A percentile compares a stretch with the other conserved stretches of the same genome.
Conservation (phyloP, 2,113 vertebrate species). For the Dicrurus megarhynchus region DNA sequence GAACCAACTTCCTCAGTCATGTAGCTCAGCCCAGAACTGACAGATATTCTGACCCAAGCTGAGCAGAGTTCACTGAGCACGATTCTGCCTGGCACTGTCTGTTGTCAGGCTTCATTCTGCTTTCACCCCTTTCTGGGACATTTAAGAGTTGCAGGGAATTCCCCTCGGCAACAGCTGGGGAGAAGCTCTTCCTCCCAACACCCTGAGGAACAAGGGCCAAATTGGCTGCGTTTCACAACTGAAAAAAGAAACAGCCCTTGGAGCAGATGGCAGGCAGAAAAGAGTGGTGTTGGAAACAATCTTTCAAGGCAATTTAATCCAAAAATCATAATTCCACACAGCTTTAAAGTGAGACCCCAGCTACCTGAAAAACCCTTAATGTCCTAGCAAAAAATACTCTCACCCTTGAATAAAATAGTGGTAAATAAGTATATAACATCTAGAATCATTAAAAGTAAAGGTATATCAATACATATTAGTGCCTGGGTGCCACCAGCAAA, state of each 20-base stretch:
- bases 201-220: slow-evolving; percentile 42
- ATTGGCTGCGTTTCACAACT: slow-evolving; percentile 43
- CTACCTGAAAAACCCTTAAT: not conserved
- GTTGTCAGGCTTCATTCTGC: slow-evolving; percentile 38
- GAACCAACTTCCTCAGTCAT: not conserved
- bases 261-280: slow-evolving; percentile 54
- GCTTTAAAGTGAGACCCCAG: not conserved
- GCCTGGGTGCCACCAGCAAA: not conserved
- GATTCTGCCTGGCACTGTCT: not conserved
- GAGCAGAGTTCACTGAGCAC: slow-evolving; percentile 41
- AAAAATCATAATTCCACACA: not conserved
- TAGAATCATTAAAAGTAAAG: not conserved
- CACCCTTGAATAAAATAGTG: not conserved
- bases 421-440: not conserved
- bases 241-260: slow-evolving; percentile 54
- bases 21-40: not conserved
- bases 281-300: slow-evolving; percentile 23
- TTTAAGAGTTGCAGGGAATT: slow-evolving; percentile 27
- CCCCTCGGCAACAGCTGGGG: slow-evolving; percentile 31
- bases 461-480: not conserved
- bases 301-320: slow-evolving; percentile 29
- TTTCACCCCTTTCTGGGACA: slow-evolving; percentile 18
- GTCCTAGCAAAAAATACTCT: not conserved
- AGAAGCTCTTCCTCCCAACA: slow-evolving; percentile 13
- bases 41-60: not conserved